A percentile compares a stretch with the other conserved stretches of the same genome.
Evolutionary conservation across 2,113 vertebrate species (phyloP).

Genomic region (Solenodon paradoxus): DNA sequence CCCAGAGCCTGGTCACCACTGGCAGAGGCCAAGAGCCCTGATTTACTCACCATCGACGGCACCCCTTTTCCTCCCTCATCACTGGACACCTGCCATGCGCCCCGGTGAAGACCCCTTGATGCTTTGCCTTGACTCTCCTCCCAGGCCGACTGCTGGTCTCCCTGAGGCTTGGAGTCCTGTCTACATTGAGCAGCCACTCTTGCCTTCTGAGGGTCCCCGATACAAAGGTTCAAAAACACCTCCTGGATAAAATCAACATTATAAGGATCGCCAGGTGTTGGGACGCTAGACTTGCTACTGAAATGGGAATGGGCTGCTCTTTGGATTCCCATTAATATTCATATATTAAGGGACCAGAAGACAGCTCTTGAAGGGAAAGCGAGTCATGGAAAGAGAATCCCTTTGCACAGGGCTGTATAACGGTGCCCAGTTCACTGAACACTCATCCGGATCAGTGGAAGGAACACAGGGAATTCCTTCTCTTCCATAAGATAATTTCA

Average conservation of each 20-base stretch:
- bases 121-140: no score
- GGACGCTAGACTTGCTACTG: neutral
- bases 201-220: neutral
- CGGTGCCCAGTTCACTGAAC: no score
- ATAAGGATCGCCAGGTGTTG: neutral
- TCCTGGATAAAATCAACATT: neutral
- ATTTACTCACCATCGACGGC: no score
- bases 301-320: neutral
- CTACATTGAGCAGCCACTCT: rapidly evolving
- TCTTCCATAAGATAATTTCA: neutral
- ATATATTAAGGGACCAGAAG: neutral
- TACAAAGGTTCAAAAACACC: neutral
- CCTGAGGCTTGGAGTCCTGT: rapidly evolving
- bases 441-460: neutral
- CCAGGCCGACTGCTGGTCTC: no score
- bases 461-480: neutral
- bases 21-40: rapidly evolving
- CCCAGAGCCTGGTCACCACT: neutral
- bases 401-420: neutral
- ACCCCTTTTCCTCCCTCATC: no score
- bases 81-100: no score
- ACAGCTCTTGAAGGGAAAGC: rapidly evolving
- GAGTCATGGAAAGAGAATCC: neutral
- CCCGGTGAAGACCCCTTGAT: no score
- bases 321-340: neutral